Evolutionary conservation across 2,888 invertebrate genomes (phyloP), one percentile per base, ranked within the genome.

Genomic region (Zygothrica quintamaculata): DNA sequence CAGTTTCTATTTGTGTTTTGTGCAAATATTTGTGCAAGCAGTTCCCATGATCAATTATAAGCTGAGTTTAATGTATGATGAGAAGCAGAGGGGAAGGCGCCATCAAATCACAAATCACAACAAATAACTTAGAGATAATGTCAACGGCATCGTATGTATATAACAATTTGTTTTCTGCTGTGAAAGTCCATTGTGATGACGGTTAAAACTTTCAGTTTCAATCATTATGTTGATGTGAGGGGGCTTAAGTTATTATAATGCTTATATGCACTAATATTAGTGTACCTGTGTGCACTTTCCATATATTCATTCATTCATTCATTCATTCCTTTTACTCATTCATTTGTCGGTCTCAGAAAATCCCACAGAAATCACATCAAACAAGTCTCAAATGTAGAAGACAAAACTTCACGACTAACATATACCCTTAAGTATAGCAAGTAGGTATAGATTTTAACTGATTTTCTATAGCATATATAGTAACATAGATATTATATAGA

Each of bases 101-200:
- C 56, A 36, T 33, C n/a, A n/a, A n/a, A n/a, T n/a, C n/a, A n/a
- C n/a, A n/a, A n/a, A n/a, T n/a, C n/a, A n/a, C n/a, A n/a, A n/a
- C n/a, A n/a, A n/a, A n/a, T n/a, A n/a, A n/a, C 46, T 22, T 18
- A 50, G 39, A 11, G 70, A 57, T 62, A 72, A 59, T 73, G 84
- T 86, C 79, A 84, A 65, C 73, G 76, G 61, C 72, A 55, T 71
- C 56, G 52, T 43, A 39, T 46, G 64, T 46, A 44, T 47, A 12
- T 43, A 13, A 37, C 43, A 58, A 61, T 69, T 58, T 55, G 66
- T 53, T 51, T 47, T 58, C n/a, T 31, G 31, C 59, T 66, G 82
- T 66, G 87, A 87, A 87, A 87, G 87, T 87, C 72, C 67, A 76
- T 76, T 78, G 79, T 77, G 53, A 40, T 43, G 12, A 42, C 15